These are phyloP conservation scores for Meda fulgida DNA, from an alignment of 2,797 vertebrate species.

Conservation along the genomic window DNA sequence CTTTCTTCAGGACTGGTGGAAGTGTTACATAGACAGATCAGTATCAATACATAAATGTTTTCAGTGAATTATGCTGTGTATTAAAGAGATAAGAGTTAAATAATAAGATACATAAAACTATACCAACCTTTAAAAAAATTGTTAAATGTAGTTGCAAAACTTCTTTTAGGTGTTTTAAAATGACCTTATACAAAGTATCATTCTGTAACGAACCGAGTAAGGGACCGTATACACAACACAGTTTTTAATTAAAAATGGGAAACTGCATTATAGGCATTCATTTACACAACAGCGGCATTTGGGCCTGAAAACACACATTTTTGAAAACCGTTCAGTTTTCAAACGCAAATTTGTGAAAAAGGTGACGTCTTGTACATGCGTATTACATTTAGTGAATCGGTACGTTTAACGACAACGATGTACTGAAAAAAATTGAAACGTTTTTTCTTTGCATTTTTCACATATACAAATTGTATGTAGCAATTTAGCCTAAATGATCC, in stretches of 20 bases:
- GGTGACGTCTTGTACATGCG: no score
- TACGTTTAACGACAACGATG: no score
- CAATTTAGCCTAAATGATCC: no score
- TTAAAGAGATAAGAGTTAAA: background rate
- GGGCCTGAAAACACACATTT: background rate
- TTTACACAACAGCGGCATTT: background rate
- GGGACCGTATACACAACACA: background rate
- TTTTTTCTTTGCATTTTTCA: no score
- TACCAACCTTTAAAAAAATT: background rate
- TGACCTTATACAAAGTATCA: conserved; percentile 60
- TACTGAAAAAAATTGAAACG: no score
- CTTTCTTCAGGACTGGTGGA: background rate
- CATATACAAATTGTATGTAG: no score
- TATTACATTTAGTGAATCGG: no score
- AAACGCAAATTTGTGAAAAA: no score
- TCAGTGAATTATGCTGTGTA: background rate
- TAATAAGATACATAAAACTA: background rate
- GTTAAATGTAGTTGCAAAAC: background rate
- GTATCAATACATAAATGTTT: background rate
- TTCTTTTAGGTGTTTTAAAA: conserved; percentile 52
- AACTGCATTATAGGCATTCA: background rate
- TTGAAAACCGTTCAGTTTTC: background rate
- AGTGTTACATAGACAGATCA: background rate
- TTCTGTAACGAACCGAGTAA: conserved; percentile 53
- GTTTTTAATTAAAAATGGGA: background rate